A percentile compares a stretch with the other conserved stretches of the same genome.
These are phyloP conservation scores for Idaea aversata DNA, from an alignment of 2,888 invertebrate genomes.

Conservation along the genomic window DNA sequence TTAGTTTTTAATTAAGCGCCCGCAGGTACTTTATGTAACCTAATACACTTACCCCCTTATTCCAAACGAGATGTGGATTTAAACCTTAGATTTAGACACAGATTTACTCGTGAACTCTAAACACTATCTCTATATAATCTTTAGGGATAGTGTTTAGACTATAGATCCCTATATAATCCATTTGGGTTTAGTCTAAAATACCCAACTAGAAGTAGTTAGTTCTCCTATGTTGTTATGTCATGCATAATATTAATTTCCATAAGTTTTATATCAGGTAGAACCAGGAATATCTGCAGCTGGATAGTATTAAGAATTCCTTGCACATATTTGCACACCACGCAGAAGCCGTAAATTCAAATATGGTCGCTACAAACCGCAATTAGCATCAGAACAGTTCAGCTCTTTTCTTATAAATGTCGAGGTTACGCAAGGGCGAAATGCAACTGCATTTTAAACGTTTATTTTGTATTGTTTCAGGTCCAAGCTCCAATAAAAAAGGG, in stretches of 20 bases:
- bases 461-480: conserved; percentile 60
- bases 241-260: conserved; percentile 28
- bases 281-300: conserved; percentile 56
- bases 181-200: neutral
- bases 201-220: neutral
- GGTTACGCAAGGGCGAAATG: conserved; percentile 29
- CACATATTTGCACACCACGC: conserved; percentile 41
- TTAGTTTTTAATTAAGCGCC: no score
- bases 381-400: conserved; percentile 49
- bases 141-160: no score
- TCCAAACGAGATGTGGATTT: no score
- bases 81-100: no score
- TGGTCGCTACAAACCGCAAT: conserved; percentile 69
- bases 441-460: conserved; percentile 17
- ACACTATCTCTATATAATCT: no score
- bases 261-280: conserved; percentile 36
- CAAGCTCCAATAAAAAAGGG: conserved; percentile 57
- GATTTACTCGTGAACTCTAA: no score
- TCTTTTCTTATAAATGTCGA: conserved; percentile 23
- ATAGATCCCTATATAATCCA: no score
- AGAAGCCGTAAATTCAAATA: conserved; percentile 63
- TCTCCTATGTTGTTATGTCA: neutral
- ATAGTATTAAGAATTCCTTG: conserved; percentile 54
- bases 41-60: no score
- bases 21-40: no score